Base-by-base conservation (phyloP, 2,113 vertebrate species). In the Lophotis ruficrista region DNA sequence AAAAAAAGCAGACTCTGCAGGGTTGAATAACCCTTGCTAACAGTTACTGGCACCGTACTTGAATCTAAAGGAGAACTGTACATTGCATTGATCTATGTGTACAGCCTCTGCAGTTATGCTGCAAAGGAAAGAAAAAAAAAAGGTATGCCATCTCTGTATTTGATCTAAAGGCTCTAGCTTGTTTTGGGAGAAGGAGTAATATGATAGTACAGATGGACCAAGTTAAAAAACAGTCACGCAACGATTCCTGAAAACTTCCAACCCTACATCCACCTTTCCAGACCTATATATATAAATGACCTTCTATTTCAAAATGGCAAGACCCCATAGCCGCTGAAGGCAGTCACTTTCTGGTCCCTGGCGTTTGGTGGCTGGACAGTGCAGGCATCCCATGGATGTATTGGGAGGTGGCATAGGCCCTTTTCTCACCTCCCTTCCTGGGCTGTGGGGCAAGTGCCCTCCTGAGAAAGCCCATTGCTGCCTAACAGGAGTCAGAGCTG, bases 11-110 rank as follows among this genome's bases (percentile, higher is more conserved):
- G 3, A 66, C 51, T 90, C 88, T 70, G 5, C 47, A 83, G 47
- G 25, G 62, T 58, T 86, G 68, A 89, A 51, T 75, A 88, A 77
- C 64, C 14, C 28, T 90, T 70, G 50, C 53, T 71, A 80, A 70
- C 54, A 70, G 33, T 70, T 81, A 66, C 76, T 81, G 92, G 37
- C 66, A 60, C 41, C 47, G 31, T 37, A 51, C 75, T 91, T 56
- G 83, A 83, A 70, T 80, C 58, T 90, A 51, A 94, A 88, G 58
- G 62, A 91, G 62, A 72, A 30, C 25, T 73, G 66, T 53, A 22
- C 2, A 1, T 68, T 80, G 73, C 54, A 57, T 7, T 77, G n/a
- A 14, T 77, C 37, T 73, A 31, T n/a, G 62, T 33, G 28, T n/a
- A 47, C 24, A 80, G 41, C 41, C 53, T 85, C 57, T 82, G 58